Conservation (phyloP, 2,888 invertebrate genomes). For the Scaptomyza reducta region DNA sequence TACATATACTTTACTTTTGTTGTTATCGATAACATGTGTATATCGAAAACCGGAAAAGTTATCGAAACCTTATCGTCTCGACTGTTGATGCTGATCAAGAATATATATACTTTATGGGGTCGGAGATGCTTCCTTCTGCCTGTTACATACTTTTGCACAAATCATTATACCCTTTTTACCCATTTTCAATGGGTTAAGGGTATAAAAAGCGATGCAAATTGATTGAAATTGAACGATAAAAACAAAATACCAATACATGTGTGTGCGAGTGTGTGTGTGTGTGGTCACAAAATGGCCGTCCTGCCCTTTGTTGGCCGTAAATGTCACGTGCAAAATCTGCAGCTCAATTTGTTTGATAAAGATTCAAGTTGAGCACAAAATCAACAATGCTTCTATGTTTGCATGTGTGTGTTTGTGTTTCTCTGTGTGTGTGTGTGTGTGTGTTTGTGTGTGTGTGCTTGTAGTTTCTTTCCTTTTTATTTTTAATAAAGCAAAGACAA, state of each 20-base stretch:
- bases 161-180: too few relatives aligned
- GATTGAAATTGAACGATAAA: constrained; percentile 8
- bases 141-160: too few relatives aligned
- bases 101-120: too few relatives aligned
- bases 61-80: too few relatives aligned
- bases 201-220: neutral
- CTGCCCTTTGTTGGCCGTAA: constrained; percentile 43
- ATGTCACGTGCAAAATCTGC: constrained; percentile 37
- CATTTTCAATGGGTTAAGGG: too few relatives aligned
- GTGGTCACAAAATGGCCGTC: constrained; percentile 21
- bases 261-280: constrained; percentile 1
- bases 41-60: too few relatives aligned
- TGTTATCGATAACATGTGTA: too few relatives aligned
- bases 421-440: constrained; percentile 2
- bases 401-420: too few relatives aligned
- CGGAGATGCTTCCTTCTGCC: too few relatives aligned
- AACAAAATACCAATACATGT: neutral
- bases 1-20: too few relatives aligned
- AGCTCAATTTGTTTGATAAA: constrained; percentile 18
- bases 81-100: too few relatives aligned
- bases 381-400: neutral
- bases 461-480: constrained; percentile 13
- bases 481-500: constrained; percentile 44
- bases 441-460: constrained; percentile 2
- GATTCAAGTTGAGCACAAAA: constrained; percentile 8